Conservation (phyloP, 1,140 invertebrate genomes). For the Saccostrea echinata region DNA sequence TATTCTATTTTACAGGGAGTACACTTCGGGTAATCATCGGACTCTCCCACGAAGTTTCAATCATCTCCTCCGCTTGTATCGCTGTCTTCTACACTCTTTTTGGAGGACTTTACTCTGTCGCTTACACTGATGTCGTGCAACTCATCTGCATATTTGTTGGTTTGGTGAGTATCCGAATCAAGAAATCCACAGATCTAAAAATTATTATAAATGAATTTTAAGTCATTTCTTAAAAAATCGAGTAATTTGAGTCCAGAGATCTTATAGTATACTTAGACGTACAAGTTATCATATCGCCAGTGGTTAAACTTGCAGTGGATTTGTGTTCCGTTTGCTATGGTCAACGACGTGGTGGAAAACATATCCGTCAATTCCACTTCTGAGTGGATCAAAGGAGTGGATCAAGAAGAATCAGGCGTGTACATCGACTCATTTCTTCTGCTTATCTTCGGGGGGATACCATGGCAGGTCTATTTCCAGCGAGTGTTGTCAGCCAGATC, state of each 20-base stretch:
- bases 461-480: slow-evolving; percentile 99
- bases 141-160: slow-evolving; percentile 22
- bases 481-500: slow-evolving; percentile 97
- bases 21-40: slow-evolving; percentile 96
- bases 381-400: slow-evolving; percentile 91
- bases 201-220: background rate
- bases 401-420: slow-evolving; percentile 87
- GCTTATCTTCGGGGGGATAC: slow-evolving; percentile 97
- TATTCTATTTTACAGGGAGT: slow-evolving; percentile 83
- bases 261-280: too few relatives aligned
- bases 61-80: slow-evolving; percentile 68
- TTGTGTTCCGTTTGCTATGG: slow-evolving; percentile 97
- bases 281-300: too few relatives aligned
- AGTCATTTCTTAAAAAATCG: too few relatives aligned
- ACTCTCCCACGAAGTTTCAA: slow-evolving; percentile 86
- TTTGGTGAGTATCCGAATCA: background rate
- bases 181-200: background rate
- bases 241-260: background rate
- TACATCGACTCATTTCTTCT: slow-evolving; percentile 96
- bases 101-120: slow-evolving; percentile 72
- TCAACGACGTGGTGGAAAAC: slow-evolving; percentile 89
- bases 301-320: slow-evolving; percentile 86
- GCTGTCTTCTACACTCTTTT: slow-evolving; percentile 71
- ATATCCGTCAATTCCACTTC: slow-evolving; percentile 88
- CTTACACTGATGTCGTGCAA: slow-evolving; percentile 62